Evolutionary conservation across 2,113 vertebrate species (phyloP).

Genomic region (Hyla sarda): DNA sequence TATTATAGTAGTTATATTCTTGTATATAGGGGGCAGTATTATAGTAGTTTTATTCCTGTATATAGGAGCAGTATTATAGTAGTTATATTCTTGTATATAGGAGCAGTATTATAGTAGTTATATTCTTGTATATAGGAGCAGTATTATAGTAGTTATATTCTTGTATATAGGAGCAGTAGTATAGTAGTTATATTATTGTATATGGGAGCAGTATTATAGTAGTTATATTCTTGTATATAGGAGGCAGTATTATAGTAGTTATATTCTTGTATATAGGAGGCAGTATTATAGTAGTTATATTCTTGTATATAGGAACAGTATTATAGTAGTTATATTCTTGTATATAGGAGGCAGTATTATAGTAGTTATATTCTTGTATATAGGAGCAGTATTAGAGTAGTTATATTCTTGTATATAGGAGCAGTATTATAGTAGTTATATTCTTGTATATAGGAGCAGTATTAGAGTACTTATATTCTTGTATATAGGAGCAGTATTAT

Average conservation of each 20-base stretch:
- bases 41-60: slow-evolving; percentile 14
- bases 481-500: slow-evolving; percentile 2
- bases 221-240: slow-evolving; percentile 2
- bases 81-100: slow-evolving; percentile 13
- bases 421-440: neutral
- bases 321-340: neutral
- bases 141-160: slow-evolving; percentile 2
- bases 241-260: neutral
- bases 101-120: neutral
- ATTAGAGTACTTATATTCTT: slow-evolving; percentile 1
- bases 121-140: neutral
- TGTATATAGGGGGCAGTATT: slow-evolving; percentile 6
- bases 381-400: neutral
- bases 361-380: slow-evolving; percentile 2
- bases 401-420: neutral
- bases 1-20: slow-evolving; percentile 26
- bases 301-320: slow-evolving; percentile 1
- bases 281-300: slow-evolving; percentile 10
- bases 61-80: slow-evolving; percentile 10
- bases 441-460: slow-evolving; percentile 1
- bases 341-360: neutral
- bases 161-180: neutral
- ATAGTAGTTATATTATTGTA: neutral
- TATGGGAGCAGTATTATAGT: neutral
- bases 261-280: neutral